Conservation (phyloP, 2,888 invertebrate genomes). For the Chloroclystis v-ata region DNA sequence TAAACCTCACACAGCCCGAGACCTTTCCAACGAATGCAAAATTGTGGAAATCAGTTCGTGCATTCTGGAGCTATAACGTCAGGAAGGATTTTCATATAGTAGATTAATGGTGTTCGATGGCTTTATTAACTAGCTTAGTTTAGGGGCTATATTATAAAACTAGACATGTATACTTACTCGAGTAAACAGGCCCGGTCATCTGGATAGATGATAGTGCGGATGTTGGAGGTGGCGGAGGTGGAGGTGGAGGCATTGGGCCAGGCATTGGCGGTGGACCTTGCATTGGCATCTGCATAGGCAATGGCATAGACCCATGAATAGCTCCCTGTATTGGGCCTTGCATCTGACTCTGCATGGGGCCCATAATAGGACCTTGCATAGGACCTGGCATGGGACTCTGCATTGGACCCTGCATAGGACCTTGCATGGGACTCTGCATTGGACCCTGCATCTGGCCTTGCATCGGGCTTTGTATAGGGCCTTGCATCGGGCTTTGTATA, state of each 20-base stretch:
- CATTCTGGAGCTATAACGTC: no score
- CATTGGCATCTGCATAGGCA: constrained; percentile 4
- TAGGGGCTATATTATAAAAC: no score
- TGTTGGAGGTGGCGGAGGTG: constrained; percentile 22
- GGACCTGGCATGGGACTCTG: background rate
- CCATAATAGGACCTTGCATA: constrained; percentile 9
- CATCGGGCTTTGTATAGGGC: background rate
- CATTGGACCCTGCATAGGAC: background rate
- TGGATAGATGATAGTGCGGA: constrained; percentile 3
- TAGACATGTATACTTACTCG: constrained; percentile 11
- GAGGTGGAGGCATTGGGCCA: constrained; percentile 14
- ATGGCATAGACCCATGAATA: constrained; percentile 25
- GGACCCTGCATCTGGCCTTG: background rate
- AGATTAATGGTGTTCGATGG: no score
- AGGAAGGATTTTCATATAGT: no score
- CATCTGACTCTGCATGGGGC: constrained; percentile 29
- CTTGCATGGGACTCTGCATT: constrained; percentile 5
- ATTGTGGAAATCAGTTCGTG: no score
- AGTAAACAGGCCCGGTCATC: constrained; percentile 11
- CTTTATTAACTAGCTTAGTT: no score
- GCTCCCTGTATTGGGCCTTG: constrained; percentile 21
- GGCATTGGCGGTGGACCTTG: constrained; percentile 8
- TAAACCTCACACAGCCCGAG: no score
- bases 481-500: constrained; percentile 26
- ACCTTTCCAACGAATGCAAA: no score